Evolutionary conservation across 1,140 invertebrate genomes (phyloP), one percentile per base, ranked within the genome.

Genomic region (Chionoecetes opilio): DNA sequence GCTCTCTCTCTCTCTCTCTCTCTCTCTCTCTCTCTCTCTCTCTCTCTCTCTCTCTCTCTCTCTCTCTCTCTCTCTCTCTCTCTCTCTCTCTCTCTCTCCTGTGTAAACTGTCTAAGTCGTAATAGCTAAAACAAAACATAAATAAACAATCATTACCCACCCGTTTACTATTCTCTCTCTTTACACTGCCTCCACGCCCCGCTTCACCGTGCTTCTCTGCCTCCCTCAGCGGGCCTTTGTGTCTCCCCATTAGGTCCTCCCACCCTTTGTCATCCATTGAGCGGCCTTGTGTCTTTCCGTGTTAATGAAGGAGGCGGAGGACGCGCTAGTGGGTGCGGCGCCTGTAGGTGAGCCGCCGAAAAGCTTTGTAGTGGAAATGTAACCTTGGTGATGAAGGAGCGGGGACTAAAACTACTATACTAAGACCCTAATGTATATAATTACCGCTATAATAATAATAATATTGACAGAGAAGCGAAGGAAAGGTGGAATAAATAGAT

Each of bases 321-420:
- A 26, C 21, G 63, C 63, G 63, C 63, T 5, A 6, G 63, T 75
- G 63, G 26, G 63, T 75, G 26, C 63, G n/a, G 1, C 21, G 8
- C 63, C 63, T 75, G 63, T 26, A 75, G 63, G n/a, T 17, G 21
- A 75, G 63, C 63, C 63, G 63, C 63, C 63, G 63, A 75, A 26
- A 75, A n/a, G 63, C 63, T 75, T 75, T 75, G 63, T 75, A 26
- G 63, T 75, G 63, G 21, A 75, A 75, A 75, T 75, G 63, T n/a
- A n/a, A 75, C 63, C 6, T 5, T 21, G 2, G 63, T n/a, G 63
- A n/a, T 75, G 63, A 75, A 75, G 63, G 63, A 26, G 21, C 5
- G 14, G 41, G 41, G 5, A 46, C n/a, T n/a, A n/a, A n/a, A n/a
- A n/a, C n/a, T n/a, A n/a, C n/a, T n/a, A n/a, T n/a, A n/a, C n/a